Base-by-base conservation (phyloP, 2,888 invertebrate species). In the Phengaris alcon region DNA sequence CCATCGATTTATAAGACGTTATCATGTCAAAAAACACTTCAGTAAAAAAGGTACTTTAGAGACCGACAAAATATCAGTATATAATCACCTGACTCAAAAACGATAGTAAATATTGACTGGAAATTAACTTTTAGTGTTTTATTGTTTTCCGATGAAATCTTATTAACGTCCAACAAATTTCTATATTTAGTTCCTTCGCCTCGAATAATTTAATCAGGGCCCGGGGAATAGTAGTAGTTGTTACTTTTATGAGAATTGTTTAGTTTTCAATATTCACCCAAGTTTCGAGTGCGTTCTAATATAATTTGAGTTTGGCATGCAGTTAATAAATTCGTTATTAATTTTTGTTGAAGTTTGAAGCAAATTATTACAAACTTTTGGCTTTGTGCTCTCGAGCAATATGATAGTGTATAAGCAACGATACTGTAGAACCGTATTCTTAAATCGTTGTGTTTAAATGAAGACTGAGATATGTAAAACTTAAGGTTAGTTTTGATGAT, bases 181-280 rank as follows among this genome's bases (percentile, higher is more conserved):
- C 13, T 70, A 22, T 70, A 70, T 72, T 52, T 72, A 72, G 72
- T 72, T 72, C 22, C 52, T 72, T 72, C 51, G 70, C 51, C 35
- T 72, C 72, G 75, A 73, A 64, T 75, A 77, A 77, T 77, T 77
- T 76, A 77, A 79, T 79, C 76, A 76, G 57, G 59, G 59, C 74
- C 68, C 72, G 48, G 57, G 72, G 76, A 77, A 74, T 76, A 73
- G 77, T 77, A 77, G 75, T 75, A 73, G 76, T 74, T 73, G 74
- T 68, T 75, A 75, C 76, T 76, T 76, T 78, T 73, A 75, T 57
- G 44, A 68, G 68, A 77, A 75, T 78, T 79, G 77, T 78, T 77
- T 69, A 76, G 76, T 77, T 77, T 76, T 78, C 74, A 73, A 77
- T 78, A 76, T 75, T 70, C 72, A 69, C 75, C 35, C 46, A 77